Percentiles rank a stretch among this genome's conserved stretches.
phyloP scores from a whole-genome alignment of 2,888 invertebrate genomes.

The Parnassius mnemosyne region DNA sequence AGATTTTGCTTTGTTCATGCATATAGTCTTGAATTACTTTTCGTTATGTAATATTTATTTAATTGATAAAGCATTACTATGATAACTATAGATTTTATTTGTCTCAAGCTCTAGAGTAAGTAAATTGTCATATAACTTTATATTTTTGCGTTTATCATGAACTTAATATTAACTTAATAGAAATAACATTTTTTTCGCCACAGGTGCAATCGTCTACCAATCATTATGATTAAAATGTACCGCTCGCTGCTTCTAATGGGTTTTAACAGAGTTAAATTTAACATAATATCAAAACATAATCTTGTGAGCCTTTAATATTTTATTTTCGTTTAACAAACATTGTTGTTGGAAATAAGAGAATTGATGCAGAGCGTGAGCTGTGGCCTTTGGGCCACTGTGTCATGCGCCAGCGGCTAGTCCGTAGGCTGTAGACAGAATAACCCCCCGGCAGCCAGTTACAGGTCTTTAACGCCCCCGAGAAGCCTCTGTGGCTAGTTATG shows the following conservation, averaged over 20 bases:
- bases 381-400: constrained; percentile 49
- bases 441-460: constrained; percentile 79
- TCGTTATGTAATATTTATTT: constrained; percentile 4
- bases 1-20: constrained; percentile 14
- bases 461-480: constrained; percentile 73
- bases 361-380: constrained; percentile 45
- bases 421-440: constrained; percentile 69
- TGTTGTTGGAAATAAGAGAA: constrained; percentile 3
- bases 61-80: constrained; percentile 3
- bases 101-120: constrained; percentile 21
- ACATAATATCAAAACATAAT: constrained; percentile 38
- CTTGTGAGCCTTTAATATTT: constrained; percentile 28
- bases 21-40: constrained; percentile 15
- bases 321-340: constrained; percentile 10
- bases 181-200: constrained; percentile 55
- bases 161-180: constrained; percentile 34
- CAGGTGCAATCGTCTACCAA: constrained; percentile 60
- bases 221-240: constrained; percentile 44
- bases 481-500: constrained; percentile 60
- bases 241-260: constrained; percentile 41
- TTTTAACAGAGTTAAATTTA: constrained; percentile 37
- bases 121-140: constrained; percentile 2
- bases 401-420: constrained; percentile 65
- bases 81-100: constrained; percentile 17
- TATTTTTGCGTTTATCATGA: constrained; percentile 20